Base-by-base conservation (phyloP, 2,888 invertebrate species). In the Heliconius ismenius region DNA sequence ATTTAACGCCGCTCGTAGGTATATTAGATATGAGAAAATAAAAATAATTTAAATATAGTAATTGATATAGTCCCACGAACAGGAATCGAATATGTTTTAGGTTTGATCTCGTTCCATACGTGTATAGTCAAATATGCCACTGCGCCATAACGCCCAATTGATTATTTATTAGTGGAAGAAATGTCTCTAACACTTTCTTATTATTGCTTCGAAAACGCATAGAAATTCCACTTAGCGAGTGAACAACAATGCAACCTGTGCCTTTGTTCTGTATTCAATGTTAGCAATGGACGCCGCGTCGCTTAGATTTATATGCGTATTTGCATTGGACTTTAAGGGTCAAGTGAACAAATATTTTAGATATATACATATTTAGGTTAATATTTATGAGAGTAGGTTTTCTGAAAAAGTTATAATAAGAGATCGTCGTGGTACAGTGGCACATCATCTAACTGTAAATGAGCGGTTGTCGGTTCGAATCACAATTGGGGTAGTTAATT, bases 201-300 rank as follows among this genome's bases (percentile, higher is more conserved):
- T 63, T 73, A 73, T 63, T 43, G 21, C 26, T 63, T 39, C 39
- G 62, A 73, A 73, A 73, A 43, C 60, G 73, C 39, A 62, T 62
- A 43, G 62, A 62, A 73, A 62, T 62, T 43, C 60, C 39, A 62
- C 39, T 60, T 73, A 73, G 62, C 73, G 62, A 28, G 73, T 73
- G 24, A 62, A 60, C 39, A 43, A 73, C 73, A 63, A 70, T 58
- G 70, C 73, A 28, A 62, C 60, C 73, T 73, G 73, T 73, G 28
- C 73, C 73, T 73, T 73, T 73, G 73, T 73, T 73, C 43, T 73
- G 73, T 58, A 58, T 63, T 73, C 73, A 43, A 63, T 28, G 62
- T 36, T 39, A 62, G 72, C 62, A 62, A 63, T 73, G 73, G 73
- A 43, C 36, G 39, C 43, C 60, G 62, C 26, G 39, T 43, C 60